Evolutionary conservation across 2,888 invertebrate species (phyloP).

Genomic region (Orthosia gracilis): DNA sequence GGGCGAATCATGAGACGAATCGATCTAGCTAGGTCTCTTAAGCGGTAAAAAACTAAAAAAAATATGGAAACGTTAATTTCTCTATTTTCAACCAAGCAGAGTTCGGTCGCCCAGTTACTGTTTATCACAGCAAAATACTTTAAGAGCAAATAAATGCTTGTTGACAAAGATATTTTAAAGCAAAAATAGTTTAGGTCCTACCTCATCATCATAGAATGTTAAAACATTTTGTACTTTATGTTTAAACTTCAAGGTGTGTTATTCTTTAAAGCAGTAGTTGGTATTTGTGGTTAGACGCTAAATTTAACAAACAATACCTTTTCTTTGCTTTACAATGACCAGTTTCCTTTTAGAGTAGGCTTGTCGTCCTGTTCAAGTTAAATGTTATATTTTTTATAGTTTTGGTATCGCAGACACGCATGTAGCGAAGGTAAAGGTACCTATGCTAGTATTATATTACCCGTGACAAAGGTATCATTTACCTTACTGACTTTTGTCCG

Average conservation of each 20-base stretch:
- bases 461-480: too few species aligned
- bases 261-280: background rate
- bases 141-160: background rate
- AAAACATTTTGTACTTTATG: conserved; percentile 8
- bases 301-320: conserved; percentile 46
- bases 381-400: conserved; percentile 14
- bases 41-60: too few species aligned
- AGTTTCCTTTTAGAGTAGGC: conserved; percentile 62
- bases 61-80: too few species aligned
- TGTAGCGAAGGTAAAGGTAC: too few species aligned
- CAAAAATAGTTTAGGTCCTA: background rate
- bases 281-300: conserved; percentile 32
- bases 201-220: background rate
- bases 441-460: too few species aligned
- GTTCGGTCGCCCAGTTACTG: too few species aligned
- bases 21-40: too few species aligned
- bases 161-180: background rate
- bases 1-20: too few species aligned
- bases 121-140: too few species aligned
- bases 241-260: accelerated
- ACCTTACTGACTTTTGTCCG: too few species aligned
- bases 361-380: conserved; percentile 20
- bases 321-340: conserved; percentile 66
- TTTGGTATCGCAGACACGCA: background rate
- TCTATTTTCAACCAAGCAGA: too few species aligned